Conservation (phyloP, 1,140 invertebrate species). For the Drosophila sulfurigaster region DNA sequence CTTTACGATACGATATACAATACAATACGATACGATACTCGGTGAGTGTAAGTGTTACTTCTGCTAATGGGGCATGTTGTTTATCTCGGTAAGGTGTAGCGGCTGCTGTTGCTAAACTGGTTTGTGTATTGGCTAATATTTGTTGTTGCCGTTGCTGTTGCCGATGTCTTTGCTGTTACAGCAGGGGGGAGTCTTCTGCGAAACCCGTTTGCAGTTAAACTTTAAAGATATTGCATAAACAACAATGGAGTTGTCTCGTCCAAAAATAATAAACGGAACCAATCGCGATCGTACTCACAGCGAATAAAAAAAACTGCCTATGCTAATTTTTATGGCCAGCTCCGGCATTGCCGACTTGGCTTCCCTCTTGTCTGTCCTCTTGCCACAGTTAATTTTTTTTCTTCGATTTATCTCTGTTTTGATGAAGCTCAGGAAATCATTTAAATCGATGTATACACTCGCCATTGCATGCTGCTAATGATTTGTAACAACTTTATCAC, state of each 20-base stretch:
- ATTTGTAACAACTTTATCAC: constrained; percentile 41
- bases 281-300: constrained; percentile 28
- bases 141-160: constrained; percentile 26
- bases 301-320: constrained; percentile 42
- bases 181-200: constrained; percentile 7
- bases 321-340: constrained; percentile 71
- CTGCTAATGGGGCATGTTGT: constrained; percentile 52
- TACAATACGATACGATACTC: neutral
- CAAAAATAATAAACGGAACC: constrained; percentile 69
- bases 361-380: constrained; percentile 48
- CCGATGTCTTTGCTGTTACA: constrained; percentile 12
- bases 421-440: constrained; percentile 29
- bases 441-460: constrained; percentile 18
- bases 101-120: constrained; percentile 56
- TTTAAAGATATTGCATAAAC: constrained; percentile 78
- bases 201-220: constrained; percentile 72
- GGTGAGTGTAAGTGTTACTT: constrained; percentile 21
- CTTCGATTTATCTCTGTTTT: constrained; percentile 22
- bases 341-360: constrained; percentile 35
- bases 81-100: constrained; percentile 63
- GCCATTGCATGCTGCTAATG: constrained; percentile 69
- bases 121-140: constrained; percentile 70
- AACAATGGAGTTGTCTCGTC: constrained; percentile 44
- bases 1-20: constrained; percentile 3
- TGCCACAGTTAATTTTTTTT: constrained; percentile 57